These are phyloP conservation scores for Albula goreensis DNA, from an alignment of 2,113 vertebrate genomes.

Conservation along the genomic window DNA sequence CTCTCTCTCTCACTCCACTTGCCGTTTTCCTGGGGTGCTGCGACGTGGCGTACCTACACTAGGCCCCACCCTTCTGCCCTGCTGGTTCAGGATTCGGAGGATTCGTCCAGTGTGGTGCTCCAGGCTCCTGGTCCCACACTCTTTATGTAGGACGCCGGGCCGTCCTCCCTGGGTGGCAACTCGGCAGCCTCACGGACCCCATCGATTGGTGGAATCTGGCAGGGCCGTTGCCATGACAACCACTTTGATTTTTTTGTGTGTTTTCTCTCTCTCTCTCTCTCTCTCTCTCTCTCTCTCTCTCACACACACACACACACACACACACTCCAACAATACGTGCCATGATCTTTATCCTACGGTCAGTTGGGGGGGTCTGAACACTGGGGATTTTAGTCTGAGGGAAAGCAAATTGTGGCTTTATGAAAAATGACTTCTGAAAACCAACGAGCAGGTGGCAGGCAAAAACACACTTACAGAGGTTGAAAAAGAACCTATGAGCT, in stretches of 20 bases:
- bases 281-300: conserved; percentile 39
- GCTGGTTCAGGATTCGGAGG: neutral
- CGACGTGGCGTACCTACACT: neutral
- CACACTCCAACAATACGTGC: neutral
- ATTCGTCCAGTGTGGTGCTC: conserved; percentile 24
- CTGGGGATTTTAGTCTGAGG: no score
- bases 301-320: neutral
- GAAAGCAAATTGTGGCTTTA: no score
- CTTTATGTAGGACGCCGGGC: conserved; percentile 71
- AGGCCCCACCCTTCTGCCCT: neutral
- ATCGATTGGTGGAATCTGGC: conserved; percentile 59
- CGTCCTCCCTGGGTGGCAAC: conserved; percentile 51
- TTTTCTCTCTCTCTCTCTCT: conserved; percentile 40
- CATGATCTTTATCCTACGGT: no score
- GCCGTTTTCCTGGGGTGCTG: neutral
- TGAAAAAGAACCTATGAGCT: neutral
- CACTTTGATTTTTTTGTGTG: conserved; percentile 63
- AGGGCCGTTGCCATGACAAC: conserved; percentile 59
- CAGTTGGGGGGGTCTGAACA: no score
- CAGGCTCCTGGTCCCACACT: neutral
- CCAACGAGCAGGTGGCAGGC: no score
- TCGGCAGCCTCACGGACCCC: conserved; percentile 62
- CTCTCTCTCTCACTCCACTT: neutral
- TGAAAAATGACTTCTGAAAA: no score
- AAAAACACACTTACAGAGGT: no score